Evolutionary conservation across 2,797 vertebrate genomes (phyloP).

Genomic region (Balearica regulorum): DNA sequence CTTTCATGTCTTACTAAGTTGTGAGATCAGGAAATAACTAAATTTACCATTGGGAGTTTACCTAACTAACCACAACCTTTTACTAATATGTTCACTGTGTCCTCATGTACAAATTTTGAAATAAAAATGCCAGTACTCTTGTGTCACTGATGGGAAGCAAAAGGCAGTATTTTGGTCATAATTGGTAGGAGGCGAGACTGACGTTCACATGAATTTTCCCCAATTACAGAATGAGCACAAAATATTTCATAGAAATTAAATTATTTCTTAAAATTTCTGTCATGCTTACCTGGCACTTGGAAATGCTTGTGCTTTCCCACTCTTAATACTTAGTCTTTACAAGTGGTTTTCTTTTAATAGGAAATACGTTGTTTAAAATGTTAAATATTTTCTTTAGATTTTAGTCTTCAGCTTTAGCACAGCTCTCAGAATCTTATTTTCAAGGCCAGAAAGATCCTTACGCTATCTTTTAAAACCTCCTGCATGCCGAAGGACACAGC

Average conservation of each 20-base stretch:
- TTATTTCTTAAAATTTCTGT: slow-evolving; percentile 14
- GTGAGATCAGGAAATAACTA: slow-evolving; percentile 45
- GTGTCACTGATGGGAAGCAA: slow-evolving; percentile 63
- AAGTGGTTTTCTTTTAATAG: not conserved
- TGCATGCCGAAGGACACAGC: not conserved
- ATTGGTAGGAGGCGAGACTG: slow-evolving; percentile 32
- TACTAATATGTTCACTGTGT: slow-evolving; percentile 36
- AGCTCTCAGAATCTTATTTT: not conserved
- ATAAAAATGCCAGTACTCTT: slow-evolving; percentile 36
- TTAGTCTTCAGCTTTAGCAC: not conserved
- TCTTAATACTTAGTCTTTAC: not conserved
- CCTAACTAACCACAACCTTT: slow-evolving; percentile 68
- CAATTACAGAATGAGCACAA: slow-evolving; percentile 12
- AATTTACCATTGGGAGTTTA: slow-evolving; percentile 58
- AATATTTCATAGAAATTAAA: slow-evolving; percentile 46
- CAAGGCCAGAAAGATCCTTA: not conserved
- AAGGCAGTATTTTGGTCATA: slow-evolving; percentile 57
- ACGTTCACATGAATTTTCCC: slow-evolving; percentile 34
- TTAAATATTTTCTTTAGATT: not conserved
- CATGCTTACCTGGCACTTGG: not conserved
- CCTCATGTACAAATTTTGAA: slow-evolving; percentile 37
- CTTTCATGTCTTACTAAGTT: slow-evolving; percentile 49
- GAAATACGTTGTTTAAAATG: not conserved
- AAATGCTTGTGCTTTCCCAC: slow-evolving; percentile 8
- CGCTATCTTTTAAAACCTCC: not conserved